Percentiles rank a stretch among this genome's conserved stretches.
These are phyloP conservation scores for Cacatua alba DNA, from an alignment of 2,113 vertebrate genomes.

Conservation along the genomic window DNA sequence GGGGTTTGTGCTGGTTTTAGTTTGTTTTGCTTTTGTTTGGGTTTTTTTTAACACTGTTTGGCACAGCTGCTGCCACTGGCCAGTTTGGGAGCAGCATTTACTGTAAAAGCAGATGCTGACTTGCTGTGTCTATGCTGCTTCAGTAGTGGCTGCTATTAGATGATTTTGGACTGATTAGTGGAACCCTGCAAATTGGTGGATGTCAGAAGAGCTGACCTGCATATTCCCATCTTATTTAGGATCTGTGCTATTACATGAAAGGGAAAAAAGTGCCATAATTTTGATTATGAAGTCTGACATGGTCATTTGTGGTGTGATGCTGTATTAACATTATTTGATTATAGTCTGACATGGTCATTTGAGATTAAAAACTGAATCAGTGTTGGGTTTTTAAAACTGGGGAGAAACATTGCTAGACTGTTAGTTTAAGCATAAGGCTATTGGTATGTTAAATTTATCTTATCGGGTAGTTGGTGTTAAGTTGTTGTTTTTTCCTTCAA, in stretches of 20 bases:
- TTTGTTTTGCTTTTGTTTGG: not conserved
- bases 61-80: not conserved
- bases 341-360: not conserved
- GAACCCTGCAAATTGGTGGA: not conserved
- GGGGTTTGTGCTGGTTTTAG: accelerated
- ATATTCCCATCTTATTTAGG: not conserved
- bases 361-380: not conserved
- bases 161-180: not conserved
- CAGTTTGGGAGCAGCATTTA: accelerated
- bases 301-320: not conserved
- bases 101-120: not conserved
- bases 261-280: accelerated
- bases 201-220: not conserved
- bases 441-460: no score
- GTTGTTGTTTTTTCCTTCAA: not conserved
- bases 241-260: not conserved
- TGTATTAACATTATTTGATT: not conserved
- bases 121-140: not conserved
- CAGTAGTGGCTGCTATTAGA: not conserved
- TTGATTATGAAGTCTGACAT: not conserved
- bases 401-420: not conserved
- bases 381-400: not conserved
- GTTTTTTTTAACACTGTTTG: accelerated
- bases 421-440: no score
- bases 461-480: not conserved